Conservation (phyloP, 2,113 vertebrate species). For the Lontra canadensis region DNA sequence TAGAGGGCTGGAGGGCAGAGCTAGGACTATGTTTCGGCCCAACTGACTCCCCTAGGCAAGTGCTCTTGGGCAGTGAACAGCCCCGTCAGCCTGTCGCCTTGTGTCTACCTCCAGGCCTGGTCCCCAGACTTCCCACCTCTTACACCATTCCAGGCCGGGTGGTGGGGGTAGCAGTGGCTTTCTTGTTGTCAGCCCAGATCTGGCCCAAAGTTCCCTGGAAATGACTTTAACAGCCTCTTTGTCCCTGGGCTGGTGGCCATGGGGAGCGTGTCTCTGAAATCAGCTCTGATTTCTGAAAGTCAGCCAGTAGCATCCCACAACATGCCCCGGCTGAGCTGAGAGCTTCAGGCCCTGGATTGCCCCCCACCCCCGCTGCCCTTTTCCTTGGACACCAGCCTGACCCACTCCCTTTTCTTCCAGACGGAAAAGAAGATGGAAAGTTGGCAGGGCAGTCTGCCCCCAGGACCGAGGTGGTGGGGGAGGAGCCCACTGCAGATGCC, state of each 20-base stretch:
- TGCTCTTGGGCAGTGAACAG: too few relatives aligned
- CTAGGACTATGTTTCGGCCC: not conserved
- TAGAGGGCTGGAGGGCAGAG: not conserved
- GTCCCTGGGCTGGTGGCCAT: not conserved
- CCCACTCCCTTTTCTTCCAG: constrained; percentile 47
- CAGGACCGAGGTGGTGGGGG: not conserved
- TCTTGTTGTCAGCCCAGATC: not conserved
- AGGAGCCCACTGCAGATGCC: not conserved
- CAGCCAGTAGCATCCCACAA: not conserved
- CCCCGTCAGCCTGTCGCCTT: not conserved
- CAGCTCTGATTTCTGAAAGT: not conserved
- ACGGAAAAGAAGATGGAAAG: not conserved
- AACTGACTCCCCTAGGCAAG: not conserved
- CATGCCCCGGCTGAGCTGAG: not conserved
- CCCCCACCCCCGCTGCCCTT: too few relatives aligned
- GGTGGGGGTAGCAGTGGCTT: not conserved
- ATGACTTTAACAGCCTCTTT: not conserved
- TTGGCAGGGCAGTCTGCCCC: not conserved
- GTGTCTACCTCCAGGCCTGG: too few relatives aligned
- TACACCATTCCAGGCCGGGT: not conserved
- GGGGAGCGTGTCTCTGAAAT: not conserved
- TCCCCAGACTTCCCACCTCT: not conserved
- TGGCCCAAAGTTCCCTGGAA: not conserved
- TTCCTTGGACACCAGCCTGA: not conserved
- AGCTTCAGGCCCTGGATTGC: not conserved